A percentile compares a stretch with the other conserved stretches of the same genome.
These are phyloP conservation scores for Nasonia longicornis DNA, from an alignment of 1,140 invertebrate species.

Conservation along the genomic window DNA sequence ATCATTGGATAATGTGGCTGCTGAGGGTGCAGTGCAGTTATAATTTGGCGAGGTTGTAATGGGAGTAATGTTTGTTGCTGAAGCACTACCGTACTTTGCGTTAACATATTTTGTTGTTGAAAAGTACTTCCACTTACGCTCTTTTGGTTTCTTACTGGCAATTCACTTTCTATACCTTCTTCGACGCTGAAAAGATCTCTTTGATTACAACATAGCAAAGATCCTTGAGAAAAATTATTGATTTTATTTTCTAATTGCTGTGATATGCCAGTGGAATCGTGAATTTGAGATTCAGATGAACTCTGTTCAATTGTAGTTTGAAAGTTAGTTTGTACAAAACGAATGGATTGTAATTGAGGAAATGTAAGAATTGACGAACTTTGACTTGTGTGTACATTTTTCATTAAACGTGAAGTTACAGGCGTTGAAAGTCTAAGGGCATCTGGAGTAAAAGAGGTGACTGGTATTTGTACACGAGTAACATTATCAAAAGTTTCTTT, in stretches of 20 bases:
- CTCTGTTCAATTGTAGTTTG: constrained; percentile 49
- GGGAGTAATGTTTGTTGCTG: constrained; percentile 56
- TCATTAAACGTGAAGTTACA: constrained; percentile 60
- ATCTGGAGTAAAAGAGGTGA: constrained; percentile 60
- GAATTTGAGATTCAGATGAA: constrained; percentile 39
- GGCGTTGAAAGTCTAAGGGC: constrained; percentile 57
- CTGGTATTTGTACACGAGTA: constrained; percentile 62
- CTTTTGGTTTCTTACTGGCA: not conserved
- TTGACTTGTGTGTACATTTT: constrained; percentile 62
- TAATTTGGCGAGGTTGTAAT: constrained; percentile 60
- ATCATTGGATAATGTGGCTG: constrained; percentile 48
- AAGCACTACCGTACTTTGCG: constrained; percentile 62
- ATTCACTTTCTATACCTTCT: constrained; percentile 9
- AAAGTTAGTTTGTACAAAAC: constrained; percentile 66
- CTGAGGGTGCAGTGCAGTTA: constrained; percentile 58
- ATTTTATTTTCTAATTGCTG: constrained; percentile 30
- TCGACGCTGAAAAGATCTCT: constrained; percentile 5
- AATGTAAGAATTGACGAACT: constrained; percentile 64
- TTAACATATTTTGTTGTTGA: constrained; percentile 53
- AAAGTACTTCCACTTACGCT: constrained; percentile 44
- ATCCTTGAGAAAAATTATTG: not conserved
- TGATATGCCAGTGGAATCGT: not conserved
- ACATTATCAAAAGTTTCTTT: constrained; percentile 57
- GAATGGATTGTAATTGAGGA: constrained; percentile 64
- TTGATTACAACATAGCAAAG: constrained; percentile 9